Conservation (phyloP, 2,797 vertebrate species). For the Mormyrops attenuatus region DNA sequence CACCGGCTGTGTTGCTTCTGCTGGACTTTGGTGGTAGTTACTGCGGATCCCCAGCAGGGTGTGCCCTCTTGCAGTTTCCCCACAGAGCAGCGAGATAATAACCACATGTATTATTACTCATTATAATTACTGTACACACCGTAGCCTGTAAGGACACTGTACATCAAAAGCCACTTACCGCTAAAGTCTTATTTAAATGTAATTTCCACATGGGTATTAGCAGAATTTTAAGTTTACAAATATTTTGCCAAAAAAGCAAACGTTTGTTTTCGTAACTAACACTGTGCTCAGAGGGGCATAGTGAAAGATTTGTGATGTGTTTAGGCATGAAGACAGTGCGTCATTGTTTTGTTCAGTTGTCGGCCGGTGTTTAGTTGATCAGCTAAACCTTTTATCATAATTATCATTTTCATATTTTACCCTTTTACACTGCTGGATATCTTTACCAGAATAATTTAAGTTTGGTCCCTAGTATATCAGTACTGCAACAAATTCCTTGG, state of each 20-base stretch:
- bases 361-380: background rate
- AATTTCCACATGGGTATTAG: background rate
- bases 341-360: background rate
- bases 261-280: background rate
- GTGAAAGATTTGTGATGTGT: background rate
- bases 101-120: background rate
- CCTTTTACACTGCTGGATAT: background rate
- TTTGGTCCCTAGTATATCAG: background rate
- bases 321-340: background rate
- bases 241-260: background rate
- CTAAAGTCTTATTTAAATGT: background rate
- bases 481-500: background rate
- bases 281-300: background rate
- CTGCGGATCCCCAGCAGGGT: conserved; percentile 6
- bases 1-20: background rate
- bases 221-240: background rate
- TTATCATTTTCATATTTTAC: background rate
- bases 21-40: background rate
- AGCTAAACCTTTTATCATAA: background rate
- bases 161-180: background rate
- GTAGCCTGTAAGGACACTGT: background rate
- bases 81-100: background rate
- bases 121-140: background rate
- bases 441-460: background rate
- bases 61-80: background rate